Percentiles rank a stretch among this genome's conserved stretches.
Evolutionary conservation across 2,797 vertebrate species (phyloP).

Genomic region (Chrysocyon brachyurus): DNA sequence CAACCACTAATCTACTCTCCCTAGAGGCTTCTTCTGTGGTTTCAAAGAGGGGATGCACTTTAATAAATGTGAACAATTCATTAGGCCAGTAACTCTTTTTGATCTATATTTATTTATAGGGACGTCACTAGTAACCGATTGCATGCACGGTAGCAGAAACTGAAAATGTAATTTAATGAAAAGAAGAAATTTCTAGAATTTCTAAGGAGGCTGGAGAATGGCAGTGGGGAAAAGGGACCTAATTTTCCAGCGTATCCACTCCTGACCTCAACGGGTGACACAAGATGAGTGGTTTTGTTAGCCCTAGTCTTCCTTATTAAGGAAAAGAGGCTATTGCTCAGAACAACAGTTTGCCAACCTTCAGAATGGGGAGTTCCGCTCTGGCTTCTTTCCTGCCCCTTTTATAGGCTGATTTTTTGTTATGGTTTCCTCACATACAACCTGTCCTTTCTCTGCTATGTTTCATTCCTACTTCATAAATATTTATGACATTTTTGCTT

Average conservation of each 20-base stretch:
- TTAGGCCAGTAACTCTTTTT: conserved; percentile 68
- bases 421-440: conserved; percentile 9
- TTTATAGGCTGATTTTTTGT: neutral
- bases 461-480: neutral
- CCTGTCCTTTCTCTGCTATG: neutral
- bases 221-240: neutral
- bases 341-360: neutral
- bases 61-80: conserved; percentile 81
- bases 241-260: neutral
- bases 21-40: conserved; percentile 72
- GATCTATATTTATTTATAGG: conserved; percentile 73
- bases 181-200: conserved; percentile 75
- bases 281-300: neutral
- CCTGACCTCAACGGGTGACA: conserved; percentile 10
- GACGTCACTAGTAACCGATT: neutral
- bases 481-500: neutral
- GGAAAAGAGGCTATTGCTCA: neutral
- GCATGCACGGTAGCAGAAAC: neutral
- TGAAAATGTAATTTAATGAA: conserved; percentile 49
- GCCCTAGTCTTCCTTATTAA: neutral
- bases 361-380: neutral
- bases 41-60: conserved; percentile 74
- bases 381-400: neutral
- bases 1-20: conserved; percentile 70
- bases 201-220: neutral